Conservation (phyloP, 2,888 invertebrate genomes). For the Trachelus tabidus region DNA sequence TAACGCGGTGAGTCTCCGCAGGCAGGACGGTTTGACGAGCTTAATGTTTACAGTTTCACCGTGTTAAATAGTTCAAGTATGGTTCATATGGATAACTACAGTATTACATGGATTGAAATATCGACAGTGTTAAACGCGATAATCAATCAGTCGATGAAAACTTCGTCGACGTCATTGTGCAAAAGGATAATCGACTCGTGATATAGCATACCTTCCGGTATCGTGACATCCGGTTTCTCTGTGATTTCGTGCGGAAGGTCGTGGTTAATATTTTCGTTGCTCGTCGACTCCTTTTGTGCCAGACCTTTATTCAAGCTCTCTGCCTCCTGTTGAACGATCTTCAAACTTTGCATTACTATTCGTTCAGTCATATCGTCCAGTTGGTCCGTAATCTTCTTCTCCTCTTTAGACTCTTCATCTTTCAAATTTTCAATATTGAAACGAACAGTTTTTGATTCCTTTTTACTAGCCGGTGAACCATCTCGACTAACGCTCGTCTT, state of each 20-base stretch:
- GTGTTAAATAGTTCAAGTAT: background rate
- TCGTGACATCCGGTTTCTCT: slow-evolving; percentile 23
- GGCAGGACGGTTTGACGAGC: slow-evolving; percentile 22
- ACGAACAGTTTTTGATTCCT: slow-evolving; percentile 50
- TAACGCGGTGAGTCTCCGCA: slow-evolving; percentile 11
- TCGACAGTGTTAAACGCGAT: background rate
- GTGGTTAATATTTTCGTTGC: slow-evolving; percentile 21
- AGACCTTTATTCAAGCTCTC: slow-evolving; percentile 21
- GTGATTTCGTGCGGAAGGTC: background rate
- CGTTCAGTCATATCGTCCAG: background rate
- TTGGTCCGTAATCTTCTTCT: background rate
- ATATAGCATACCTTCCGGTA: slow-evolving; percentile 28
- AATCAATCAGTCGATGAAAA: background rate
- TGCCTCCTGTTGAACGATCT: slow-evolving; percentile 9
- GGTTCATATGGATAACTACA: background rate
- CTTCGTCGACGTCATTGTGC: background rate
- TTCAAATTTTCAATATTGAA: slow-evolving; percentile 42
- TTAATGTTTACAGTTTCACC: slow-evolving; percentile 6
- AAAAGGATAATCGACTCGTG: background rate
- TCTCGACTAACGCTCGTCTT: slow-evolving; percentile 23
- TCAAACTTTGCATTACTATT: slow-evolving; percentile 9
- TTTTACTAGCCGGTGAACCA: slow-evolving; percentile 23
- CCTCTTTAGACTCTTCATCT: slow-evolving; percentile 17
- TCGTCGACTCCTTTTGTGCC: slow-evolving; percentile 20
- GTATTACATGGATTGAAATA: background rate